Evolutionary conservation across 2,888 invertebrate species (phyloP).

Genomic region (Tenthredo scrophulariae): DNA sequence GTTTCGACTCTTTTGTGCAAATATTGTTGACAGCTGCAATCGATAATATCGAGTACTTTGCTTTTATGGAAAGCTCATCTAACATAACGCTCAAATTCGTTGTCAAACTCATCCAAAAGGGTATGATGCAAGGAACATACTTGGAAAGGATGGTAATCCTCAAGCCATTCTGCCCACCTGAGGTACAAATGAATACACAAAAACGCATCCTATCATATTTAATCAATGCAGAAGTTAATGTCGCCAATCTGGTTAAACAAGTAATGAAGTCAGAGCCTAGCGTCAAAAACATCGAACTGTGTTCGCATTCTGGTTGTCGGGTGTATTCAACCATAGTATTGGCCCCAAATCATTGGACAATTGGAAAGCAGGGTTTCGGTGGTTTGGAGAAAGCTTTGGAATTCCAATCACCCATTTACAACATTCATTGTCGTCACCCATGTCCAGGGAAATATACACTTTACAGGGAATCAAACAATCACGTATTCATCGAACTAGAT

Average conservation of each 20-base stretch:
- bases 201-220: slow-evolving; percentile 39
- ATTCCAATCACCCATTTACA: slow-evolving; percentile 29
- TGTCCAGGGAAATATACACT: slow-evolving; percentile 30
- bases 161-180: slow-evolving; percentile 19
- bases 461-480: slow-evolving; percentile 8
- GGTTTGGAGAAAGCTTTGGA: slow-evolving; percentile 26
- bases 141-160: slow-evolving; percentile 44
- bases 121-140: slow-evolving; percentile 43
- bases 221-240: slow-evolving; percentile 44
- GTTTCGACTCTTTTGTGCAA: slow-evolving; percentile 52
- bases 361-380: slow-evolving; percentile 23
- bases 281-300: slow-evolving; percentile 28
- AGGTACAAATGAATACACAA: slow-evolving; percentile 3
- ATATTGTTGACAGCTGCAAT: slow-evolving; percentile 50
- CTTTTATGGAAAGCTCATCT: slow-evolving; percentile 40
- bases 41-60: slow-evolving; percentile 49
- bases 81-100: slow-evolving; percentile 52
- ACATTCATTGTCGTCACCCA: slow-evolving; percentile 29
- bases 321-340: neutral
- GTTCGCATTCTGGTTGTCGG: slow-evolving; percentile 33
- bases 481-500: slow-evolving; percentile 24
- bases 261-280: slow-evolving; percentile 42
- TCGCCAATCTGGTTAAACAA: slow-evolving; percentile 21
- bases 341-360: slow-evolving; percentile 12
- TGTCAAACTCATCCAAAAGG: slow-evolving; percentile 36